Conservation (phyloP, 1,140 invertebrate species). For the Drosophila kohkoa region DNA sequence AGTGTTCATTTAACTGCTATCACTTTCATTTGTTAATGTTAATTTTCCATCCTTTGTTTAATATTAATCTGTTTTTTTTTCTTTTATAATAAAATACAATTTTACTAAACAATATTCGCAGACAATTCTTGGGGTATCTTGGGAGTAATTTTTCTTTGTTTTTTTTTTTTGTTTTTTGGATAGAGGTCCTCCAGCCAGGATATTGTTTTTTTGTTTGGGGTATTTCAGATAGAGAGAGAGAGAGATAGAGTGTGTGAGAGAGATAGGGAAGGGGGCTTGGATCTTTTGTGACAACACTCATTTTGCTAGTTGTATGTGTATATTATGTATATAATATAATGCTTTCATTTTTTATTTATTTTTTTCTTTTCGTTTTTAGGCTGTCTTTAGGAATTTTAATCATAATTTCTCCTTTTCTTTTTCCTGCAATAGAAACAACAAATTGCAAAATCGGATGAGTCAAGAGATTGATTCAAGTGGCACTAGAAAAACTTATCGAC, state of each 20-base stretch:
- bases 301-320: slow-evolving; percentile 60
- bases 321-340: slow-evolving; percentile 55
- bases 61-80: slow-evolving; percentile 56
- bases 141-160: neutral
- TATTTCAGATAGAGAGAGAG: neutral
- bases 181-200: neutral
- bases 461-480: slow-evolving; percentile 36
- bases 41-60: slow-evolving; percentile 52
- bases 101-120: slow-evolving; percentile 67
- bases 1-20: slow-evolving; percentile 76
- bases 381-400: slow-evolving; percentile 81
- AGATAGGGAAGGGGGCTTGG: slow-evolving; percentile 19
- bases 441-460: slow-evolving; percentile 63
- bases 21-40: slow-evolving; percentile 70
- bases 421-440: slow-evolving; percentile 82
- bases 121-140: slow-evolving; percentile 34
- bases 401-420: slow-evolving; percentile 85
- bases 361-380: slow-evolving; percentile 50
- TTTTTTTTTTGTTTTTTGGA: neutral
- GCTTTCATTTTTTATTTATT: slow-evolving; percentile 54
- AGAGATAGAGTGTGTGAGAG: neutral
- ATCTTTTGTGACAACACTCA: slow-evolving; percentile 42
- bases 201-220: neutral
- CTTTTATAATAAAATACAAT: slow-evolving; percentile 68
- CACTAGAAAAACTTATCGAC: slow-evolving; percentile 37